A percentile compares a stretch with the other conserved stretches of the same genome.
Evolutionary conservation across 2,113 vertebrate genomes (phyloP).

Genomic region (Nothoprocta pentlandii): DNA sequence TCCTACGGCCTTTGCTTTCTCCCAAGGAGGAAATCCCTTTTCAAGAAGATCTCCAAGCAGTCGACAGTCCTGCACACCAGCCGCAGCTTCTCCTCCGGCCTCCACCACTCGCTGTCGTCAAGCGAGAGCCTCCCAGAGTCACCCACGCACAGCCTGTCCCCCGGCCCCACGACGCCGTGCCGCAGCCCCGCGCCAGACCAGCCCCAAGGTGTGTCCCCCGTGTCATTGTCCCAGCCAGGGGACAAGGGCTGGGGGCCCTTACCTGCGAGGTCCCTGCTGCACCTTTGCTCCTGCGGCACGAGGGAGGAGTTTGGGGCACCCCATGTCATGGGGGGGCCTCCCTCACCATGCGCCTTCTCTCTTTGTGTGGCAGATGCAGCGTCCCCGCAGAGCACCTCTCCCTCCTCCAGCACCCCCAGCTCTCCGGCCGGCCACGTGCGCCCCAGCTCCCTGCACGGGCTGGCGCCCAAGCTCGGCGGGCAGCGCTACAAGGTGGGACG

Average conservation of each 20-base stretch:
- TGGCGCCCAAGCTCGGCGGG: slow-evolving; percentile 89
- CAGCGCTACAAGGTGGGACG: slow-evolving; percentile 91
- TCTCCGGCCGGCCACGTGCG: slow-evolving; percentile 92
- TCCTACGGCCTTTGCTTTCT: not conserved
- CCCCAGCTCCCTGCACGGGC: slow-evolving; percentile 93
- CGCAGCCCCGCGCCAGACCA: slow-evolving; percentile 88
- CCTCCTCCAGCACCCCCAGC: slow-evolving; percentile 92
- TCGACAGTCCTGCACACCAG: slow-evolving; percentile 90
- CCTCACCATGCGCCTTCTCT: not conserved
- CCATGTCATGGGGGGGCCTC: not conserved
- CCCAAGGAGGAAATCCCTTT: slow-evolving; percentile 86
- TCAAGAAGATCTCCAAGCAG: slow-evolving; percentile 96
- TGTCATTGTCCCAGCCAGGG: not conserved
- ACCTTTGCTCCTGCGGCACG: not conserved
- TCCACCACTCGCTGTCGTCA: slow-evolving; percentile 95
- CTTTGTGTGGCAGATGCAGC: slow-evolving; percentile 80
- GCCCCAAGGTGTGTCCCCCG: slow-evolving; percentile 77
- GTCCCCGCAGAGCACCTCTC: slow-evolving; percentile 91
- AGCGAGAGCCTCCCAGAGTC: slow-evolving; percentile 96
- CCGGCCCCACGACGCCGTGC: slow-evolving; percentile 88
- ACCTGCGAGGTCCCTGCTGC: not conserved
- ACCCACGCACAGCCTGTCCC: slow-evolving; percentile 95
- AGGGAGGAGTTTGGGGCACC: no score
- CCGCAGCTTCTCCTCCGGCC: slow-evolving; percentile 94
- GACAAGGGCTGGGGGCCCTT: no score